Base-by-base conservation (phyloP, 1,140 invertebrate genomes). In the Brachionus koreanus region DNA sequence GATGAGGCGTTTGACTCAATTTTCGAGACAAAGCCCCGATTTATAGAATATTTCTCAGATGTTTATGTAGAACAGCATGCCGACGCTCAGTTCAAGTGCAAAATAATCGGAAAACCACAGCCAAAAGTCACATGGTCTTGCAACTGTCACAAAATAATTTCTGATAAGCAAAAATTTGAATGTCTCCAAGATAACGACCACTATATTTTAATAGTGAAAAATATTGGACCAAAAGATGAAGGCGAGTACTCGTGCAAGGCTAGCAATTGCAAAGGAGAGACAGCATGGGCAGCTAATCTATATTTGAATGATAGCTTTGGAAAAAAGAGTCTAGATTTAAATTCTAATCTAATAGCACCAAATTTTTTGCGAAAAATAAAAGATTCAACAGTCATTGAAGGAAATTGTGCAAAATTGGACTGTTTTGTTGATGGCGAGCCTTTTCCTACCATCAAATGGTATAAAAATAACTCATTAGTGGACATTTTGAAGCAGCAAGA, bases 31-130 rank as follows among this genome's bases (percentile, higher is more conserved):
- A 79, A 79, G 13, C 76, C 76, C 23, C n/a, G 79, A 16, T 82
- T 82, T 16, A 67, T 82, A 25, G 61, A 82, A 69, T 65, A 65
- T 13, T 65, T 82, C 16, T 82, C 79, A 2, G 79, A 82, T 82
- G 79, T 82, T 29, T 82, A 82, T 52, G 19, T 69, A 2, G 57
- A 82, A 37, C 3, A 29, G 29, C 46, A 43, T 13, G 37, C 39
- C 2, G 61, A 82, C 42, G 65, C 79, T 23, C 29, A 82, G 16
- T 82, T 82, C 42, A 65, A 39, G 6, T 65, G 57, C 12, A 82
- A 65, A 65, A 82, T 82, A 65, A 67, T 65, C 3, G 79, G 79
- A 10, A 49, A 49, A 39, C 79, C 79, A 29, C 23, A 65, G 16
- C 79, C 79, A 13, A 43, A 43, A 49, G 37, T 82, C 3, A 13